Evolutionary conservation across 1,140 invertebrate species (phyloP), one percentile per base, ranked within the genome.

Genomic region (Trachymyrmex cornetzi): DNA sequence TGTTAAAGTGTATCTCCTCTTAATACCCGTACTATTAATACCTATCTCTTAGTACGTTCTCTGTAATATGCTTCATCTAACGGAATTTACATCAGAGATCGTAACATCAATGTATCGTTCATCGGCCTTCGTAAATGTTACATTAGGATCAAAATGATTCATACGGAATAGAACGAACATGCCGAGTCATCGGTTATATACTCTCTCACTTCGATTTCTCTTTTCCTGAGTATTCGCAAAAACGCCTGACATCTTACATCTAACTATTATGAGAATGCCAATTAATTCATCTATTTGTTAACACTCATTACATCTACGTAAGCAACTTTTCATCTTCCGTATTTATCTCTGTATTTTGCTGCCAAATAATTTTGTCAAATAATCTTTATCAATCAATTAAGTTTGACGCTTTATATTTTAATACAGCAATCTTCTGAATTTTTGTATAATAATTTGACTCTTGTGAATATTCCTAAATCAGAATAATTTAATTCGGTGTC

Each of bases 201-300:
- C 27, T 75, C 7, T 38, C n/a, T 16, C 27, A 5, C 59, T n/a
- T 34, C 30, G 19, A 75, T 75, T 57, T 55, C 72, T 75, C 53
- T 75, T 30, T 72, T 27, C 48, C 7, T 72, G 48, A 72, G 7
- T 50, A 19, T 75, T 27, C n/a, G 50, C 53, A 77, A 59, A 77
- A 77, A 59, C 3, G 2, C 2, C 5, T 38, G 24, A 0, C 27
- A 16, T 59, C 30, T 61, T 77, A 77, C 22, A 19, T 22, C 30
- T 44, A 77, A 24, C 19, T 57, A 61, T 16, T 38, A 72, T 30
- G 30, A 75, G 53, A 59, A 38, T 38, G 6, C 16, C 69, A 59
- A 75, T 75, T 75, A 75, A 75, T 38, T 77, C n/a, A 55, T 57
- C 27, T 38, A 72, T 72, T 72, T 19, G 69, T 19, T 27, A 57